Evolutionary conservation across 1,140 invertebrate genomes (phyloP).

Genomic region (Lucilia cuprina): DNA sequence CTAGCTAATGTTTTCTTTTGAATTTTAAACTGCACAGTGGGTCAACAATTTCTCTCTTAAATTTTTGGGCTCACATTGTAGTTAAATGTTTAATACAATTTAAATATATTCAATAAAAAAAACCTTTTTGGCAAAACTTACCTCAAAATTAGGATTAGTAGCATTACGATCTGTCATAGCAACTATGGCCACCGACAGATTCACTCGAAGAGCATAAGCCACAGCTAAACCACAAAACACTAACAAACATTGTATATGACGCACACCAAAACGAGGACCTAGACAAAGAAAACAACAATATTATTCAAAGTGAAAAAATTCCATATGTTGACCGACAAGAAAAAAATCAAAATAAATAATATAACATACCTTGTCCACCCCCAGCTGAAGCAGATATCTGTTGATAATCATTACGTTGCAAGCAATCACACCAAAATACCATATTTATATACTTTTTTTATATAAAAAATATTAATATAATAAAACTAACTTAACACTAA

Average conservation of each 20-base stretch:
- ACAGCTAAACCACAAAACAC: conserved; percentile 71
- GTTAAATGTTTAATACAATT: too few relatives aligned
- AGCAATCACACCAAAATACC: conserved; percentile 52
- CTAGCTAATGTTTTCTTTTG: too few relatives aligned
- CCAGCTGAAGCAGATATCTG: conserved; percentile 45
- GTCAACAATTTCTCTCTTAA: too few relatives aligned
- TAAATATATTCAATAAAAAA: too few relatives aligned
- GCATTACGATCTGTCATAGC: conserved; percentile 58
- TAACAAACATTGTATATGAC: conserved; percentile 72
- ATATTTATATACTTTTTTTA: conserved; percentile 37
- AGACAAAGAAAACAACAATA: not conserved
- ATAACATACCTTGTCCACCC: conserved; percentile 31
- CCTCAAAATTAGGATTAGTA: conserved; percentile 58
- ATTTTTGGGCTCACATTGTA: too few relatives aligned
- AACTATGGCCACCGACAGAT: conserved; percentile 73
- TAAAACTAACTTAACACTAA: not conserved
- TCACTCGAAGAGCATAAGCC: conserved; percentile 72
- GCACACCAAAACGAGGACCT: conserved; percentile 65
- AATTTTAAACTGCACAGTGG: too few relatives aligned
- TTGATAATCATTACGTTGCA: conserved; percentile 50
- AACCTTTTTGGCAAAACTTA: conserved; percentile 35
- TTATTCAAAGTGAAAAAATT: not conserved
- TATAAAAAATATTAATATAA: too few relatives aligned
- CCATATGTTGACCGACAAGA: not conserved
- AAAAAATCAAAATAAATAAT: not conserved